Percentiles rank a stretch among this genome's conserved stretches.
Conservation (phyloP, 2,888 invertebrate species). For the Oligia latruncula region DNA sequence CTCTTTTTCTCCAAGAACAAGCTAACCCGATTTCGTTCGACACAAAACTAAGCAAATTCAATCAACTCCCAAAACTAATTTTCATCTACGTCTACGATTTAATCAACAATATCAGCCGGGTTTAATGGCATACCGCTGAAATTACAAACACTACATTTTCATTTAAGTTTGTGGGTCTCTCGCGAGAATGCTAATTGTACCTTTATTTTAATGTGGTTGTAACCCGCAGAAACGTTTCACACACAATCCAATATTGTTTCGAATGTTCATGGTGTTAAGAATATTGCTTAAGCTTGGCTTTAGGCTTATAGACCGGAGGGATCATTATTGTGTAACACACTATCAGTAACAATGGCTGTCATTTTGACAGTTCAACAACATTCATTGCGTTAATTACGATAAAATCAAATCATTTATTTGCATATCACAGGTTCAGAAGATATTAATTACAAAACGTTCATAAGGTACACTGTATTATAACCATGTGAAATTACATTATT, state of each 20-base stretch:
- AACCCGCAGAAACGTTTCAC: conserved; percentile 25
- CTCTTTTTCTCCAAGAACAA: neutral
- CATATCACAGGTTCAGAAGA: too few relatives aligned
- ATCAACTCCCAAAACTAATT: conserved; percentile 27
- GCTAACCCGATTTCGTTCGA: neutral
- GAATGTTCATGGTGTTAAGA: neutral
- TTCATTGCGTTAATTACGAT: neutral
- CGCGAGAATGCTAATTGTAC: conserved; percentile 51
- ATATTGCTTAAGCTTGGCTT: neutral
- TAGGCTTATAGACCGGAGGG: neutral
- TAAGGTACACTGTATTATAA: too few relatives aligned
- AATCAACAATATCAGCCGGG: conserved; percentile 40
- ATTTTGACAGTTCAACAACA: neutral
- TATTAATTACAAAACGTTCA: too few relatives aligned
- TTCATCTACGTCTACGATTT: conserved; percentile 30
- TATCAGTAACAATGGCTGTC: neutral
- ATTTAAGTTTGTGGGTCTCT: conserved; percentile 41
- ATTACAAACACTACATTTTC: conserved; percentile 56
- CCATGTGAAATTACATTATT: too few relatives aligned
- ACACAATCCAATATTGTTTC: conserved; percentile 42
- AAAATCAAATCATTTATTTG: too few relatives aligned
- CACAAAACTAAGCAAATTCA: conserved; percentile 6
- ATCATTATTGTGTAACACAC: neutral
- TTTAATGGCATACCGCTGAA: conserved; percentile 46
- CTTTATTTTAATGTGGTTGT: conserved; percentile 18